Conservation (phyloP, 2,888 invertebrate species). For the Orthosia gothica region DNA sequence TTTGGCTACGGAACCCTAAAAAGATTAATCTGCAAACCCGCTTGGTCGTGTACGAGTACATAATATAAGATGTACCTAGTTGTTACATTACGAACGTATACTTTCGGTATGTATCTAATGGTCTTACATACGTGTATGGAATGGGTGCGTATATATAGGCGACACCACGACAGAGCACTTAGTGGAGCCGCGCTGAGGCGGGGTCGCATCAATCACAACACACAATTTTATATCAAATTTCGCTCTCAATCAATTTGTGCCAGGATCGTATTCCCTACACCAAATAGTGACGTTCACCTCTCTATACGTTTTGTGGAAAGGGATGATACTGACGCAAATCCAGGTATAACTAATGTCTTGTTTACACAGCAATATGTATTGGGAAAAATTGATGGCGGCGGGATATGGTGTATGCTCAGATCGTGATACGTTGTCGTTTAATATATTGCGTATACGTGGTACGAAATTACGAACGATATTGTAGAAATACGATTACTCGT, state of each 20-base stretch:
- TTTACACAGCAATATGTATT: constrained; percentile 54
- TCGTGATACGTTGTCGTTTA: constrained; percentile 7
- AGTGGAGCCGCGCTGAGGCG: constrained; percentile 85
- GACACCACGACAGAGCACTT: constrained; percentile 89
- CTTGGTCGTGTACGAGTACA: constrained; percentile 39
- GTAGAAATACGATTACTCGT: background rate
- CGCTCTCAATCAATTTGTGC: constrained; percentile 91
- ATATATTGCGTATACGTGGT: background rate
- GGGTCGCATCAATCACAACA: constrained; percentile 91
- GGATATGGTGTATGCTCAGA: constrained; percentile 28
- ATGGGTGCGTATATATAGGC: constrained; percentile 75
- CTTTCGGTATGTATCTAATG: constrained; percentile 72
- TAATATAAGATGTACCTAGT: constrained; percentile 49
- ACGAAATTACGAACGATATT: background rate
- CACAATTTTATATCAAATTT: constrained; percentile 92
- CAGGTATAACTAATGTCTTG: constrained; percentile 65
- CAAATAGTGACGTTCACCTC: constrained; percentile 76
- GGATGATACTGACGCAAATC: constrained; percentile 62
- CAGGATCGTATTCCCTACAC: constrained; percentile 87
- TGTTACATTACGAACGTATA: constrained; percentile 57
- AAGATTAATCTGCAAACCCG: constrained; percentile 50
- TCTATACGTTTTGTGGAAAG: constrained; percentile 67
- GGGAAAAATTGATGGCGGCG: constrained; percentile 29
- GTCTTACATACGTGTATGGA: constrained; percentile 69
- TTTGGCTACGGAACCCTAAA: no score